Evolutionary conservation across 2,888 invertebrate species (phyloP).

Genomic region (Torymus texanus): DNA sequence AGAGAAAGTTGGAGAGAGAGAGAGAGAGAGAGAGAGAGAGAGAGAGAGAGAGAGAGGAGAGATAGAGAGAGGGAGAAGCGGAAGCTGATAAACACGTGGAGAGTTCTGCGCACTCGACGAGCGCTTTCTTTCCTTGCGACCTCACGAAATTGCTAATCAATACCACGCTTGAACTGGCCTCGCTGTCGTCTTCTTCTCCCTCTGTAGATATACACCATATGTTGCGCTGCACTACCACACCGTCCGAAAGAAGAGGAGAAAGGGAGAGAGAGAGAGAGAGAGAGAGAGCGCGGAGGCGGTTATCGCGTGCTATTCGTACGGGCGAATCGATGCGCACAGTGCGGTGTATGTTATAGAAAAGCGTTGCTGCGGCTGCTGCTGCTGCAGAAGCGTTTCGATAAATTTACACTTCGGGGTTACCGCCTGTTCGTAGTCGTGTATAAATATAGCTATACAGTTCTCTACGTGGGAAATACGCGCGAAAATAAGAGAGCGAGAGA

Average conservation of each 20-base stretch:
- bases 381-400: constrained; percentile 27
- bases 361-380: not conserved
- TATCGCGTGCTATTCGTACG: constrained; percentile 8
- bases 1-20: constrained; percentile 33
- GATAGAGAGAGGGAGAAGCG: not conserved
- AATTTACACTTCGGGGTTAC: constrained; percentile 50
- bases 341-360: not conserved
- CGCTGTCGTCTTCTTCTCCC: constrained; percentile 37
- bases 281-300: constrained; percentile 7
- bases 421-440: constrained; percentile 43
- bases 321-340: constrained; percentile 18
- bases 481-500: not conserved
- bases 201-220: constrained; percentile 10
- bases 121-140: constrained; percentile 46
- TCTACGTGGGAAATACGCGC: not conserved
- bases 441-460: not conserved
- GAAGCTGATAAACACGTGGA: constrained; percentile 37
- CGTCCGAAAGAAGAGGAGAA: constrained; percentile 25
- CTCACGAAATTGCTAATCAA: constrained; percentile 59
- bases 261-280: too few species aligned
- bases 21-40: not conserved
- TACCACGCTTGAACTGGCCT: constrained; percentile 44
- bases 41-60: not conserved
- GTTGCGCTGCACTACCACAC: too few species aligned
- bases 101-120: not conserved